Conservation (phyloP, 2,113 vertebrate genomes). For the Toxostoma redivivum region DNA sequence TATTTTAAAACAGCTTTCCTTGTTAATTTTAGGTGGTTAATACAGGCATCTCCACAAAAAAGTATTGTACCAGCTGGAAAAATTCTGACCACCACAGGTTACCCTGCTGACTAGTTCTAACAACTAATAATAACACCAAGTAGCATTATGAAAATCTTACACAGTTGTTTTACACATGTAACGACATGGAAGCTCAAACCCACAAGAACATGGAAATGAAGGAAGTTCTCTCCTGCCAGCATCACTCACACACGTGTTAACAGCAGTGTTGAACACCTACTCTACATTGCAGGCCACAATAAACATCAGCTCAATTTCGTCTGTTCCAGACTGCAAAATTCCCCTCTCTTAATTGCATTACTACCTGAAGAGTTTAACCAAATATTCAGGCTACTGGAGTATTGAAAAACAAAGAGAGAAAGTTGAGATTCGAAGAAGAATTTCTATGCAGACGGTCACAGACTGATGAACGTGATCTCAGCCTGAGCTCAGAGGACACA, state of each 20-base stretch:
- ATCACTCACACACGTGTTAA: not conserved
- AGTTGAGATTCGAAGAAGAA: not conserved
- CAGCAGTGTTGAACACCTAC: not conserved
- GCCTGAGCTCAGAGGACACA: not conserved
- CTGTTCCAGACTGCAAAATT: not conserved
- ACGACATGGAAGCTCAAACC: not conserved
- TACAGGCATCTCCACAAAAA: not conserved
- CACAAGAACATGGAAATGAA: not conserved
- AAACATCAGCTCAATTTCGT: not conserved
- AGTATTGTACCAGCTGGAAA: not conserved
- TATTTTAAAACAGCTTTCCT: not conserved
- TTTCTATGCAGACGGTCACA: not conserved
- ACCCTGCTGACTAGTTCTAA: not conserved
- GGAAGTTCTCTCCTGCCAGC: not conserved
- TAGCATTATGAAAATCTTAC: not conserved
- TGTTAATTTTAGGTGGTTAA: not conserved
- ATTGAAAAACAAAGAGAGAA: not conserved
- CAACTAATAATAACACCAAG: not conserved
- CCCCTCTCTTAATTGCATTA: not conserved
- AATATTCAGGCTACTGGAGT: not conserved
- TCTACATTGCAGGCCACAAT: not conserved
- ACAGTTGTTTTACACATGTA: not conserved
- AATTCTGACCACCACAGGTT: not conserved
- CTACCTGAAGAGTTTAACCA: not conserved
- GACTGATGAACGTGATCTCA: not conserved